Evolutionary conservation across 2,888 invertebrate species (phyloP), one percentile per base, ranked within the genome.

Genomic region (Ferrisia virgata): DNA sequence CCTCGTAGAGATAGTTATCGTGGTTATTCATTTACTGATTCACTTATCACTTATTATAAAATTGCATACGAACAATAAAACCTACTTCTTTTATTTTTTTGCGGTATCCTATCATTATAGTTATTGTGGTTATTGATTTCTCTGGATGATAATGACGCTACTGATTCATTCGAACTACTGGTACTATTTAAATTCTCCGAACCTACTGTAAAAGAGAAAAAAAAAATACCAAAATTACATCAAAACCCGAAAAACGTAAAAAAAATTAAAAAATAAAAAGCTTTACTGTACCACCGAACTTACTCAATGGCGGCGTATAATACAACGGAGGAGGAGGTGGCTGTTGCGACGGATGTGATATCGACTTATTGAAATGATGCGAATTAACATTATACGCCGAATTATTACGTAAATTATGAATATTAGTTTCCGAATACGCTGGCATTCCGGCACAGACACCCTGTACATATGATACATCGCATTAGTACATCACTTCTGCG

Each of bases 121-220:
- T 79, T 84, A 64, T 79, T 84, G 40, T 83, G 78, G 78, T 78
- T 84, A 64, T 86, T 85, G 11, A 86, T 79, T 69, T 86, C 86
- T 33, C 86, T 83, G 1, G 87, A 87, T 86, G 93, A 93, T 79
- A 95, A 85, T 8, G 93, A 93, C 86, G 93, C 93, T 79, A 95
- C 93, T 0, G 96, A 96, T 90, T 96, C 96, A 87, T 93, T 94
- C 25, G 95, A 95, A 90, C 95, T 95, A 89, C 95, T 94, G 22
- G 93, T 94, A 85, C 91, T 91, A 86, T 84, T 84, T 8, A 84
- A 31, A 18, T 76, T 79, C 11, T 84, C 84, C 22, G 79, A 64
- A 28, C 79, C 43, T 79, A 47, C 79, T 83, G 22, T 11, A n/a
- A 15, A n/a, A 11, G 15, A 79, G 40, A 31, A 43, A 9, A 9